Conservation (phyloP, 1,140 invertebrate genomes). For the Lepidurus arcticus region DNA sequence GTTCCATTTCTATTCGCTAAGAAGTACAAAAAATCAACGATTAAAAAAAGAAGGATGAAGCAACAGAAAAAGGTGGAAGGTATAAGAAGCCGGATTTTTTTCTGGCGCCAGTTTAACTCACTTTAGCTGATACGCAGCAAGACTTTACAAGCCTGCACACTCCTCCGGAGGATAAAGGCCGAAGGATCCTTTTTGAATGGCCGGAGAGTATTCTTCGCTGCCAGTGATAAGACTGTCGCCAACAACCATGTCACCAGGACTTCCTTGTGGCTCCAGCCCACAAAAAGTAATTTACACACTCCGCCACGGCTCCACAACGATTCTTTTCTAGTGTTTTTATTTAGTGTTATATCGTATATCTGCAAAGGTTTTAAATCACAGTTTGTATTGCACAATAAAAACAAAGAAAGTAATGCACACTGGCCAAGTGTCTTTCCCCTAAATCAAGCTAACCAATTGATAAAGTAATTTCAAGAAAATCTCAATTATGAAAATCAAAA, state of each 20-base stretch:
- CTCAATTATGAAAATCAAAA: too few species aligned
- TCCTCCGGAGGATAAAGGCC: background rate
- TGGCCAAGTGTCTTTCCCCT: too few species aligned
- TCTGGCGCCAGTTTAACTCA: constrained; percentile 12
- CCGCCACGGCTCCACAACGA: too few species aligned
- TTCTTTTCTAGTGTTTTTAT: too few species aligned
- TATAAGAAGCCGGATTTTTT: constrained; percentile 2
- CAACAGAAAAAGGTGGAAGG: background rate
- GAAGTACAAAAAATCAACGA: background rate
- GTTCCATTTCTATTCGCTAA: too few species aligned
- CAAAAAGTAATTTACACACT: too few species aligned
- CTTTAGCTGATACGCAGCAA: background rate
- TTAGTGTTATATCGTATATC: too few species aligned
- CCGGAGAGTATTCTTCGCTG: background rate
- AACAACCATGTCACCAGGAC: constrained; percentile 15
- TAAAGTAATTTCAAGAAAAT: too few species aligned
- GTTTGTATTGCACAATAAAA: too few species aligned
- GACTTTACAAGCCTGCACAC: background rate
- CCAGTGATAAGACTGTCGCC: constrained; percentile 13
- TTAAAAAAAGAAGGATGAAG: background rate
- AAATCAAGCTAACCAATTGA: too few species aligned
- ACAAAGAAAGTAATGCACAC: too few species aligned
- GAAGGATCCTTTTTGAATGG: background rate
- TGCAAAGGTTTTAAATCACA: too few species aligned
- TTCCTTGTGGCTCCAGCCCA: background rate